Evolutionary conservation across 2,888 invertebrate genomes (phyloP).

Genomic region (Tipula helvola): DNA sequence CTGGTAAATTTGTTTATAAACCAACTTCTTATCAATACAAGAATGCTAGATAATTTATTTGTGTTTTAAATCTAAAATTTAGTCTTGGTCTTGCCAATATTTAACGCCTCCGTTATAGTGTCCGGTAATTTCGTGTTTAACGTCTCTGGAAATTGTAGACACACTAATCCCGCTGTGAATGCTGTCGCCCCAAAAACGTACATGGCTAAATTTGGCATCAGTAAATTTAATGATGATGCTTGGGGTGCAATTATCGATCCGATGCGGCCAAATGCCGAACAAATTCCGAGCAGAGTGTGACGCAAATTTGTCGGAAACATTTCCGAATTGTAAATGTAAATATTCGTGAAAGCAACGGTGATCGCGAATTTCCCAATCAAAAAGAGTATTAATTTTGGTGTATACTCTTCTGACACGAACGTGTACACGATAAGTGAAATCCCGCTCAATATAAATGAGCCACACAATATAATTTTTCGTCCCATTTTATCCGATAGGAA

Average conservation of each 20-base stretch:
- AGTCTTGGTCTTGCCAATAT: constrained; percentile 19
- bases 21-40: no score
- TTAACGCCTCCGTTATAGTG: constrained; percentile 41
- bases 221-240: constrained; percentile 41
- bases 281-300: constrained; percentile 51
- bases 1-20: no score
- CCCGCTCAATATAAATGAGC: constrained; percentile 44
- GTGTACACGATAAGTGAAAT: constrained; percentile 26
- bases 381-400: constrained; percentile 29
- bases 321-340: constrained; percentile 58
- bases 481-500: constrained; percentile 50
- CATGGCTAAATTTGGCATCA: constrained; percentile 32
- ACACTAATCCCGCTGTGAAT: constrained; percentile 38
- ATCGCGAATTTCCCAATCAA: constrained; percentile 52
- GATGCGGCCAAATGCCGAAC: constrained; percentile 54
- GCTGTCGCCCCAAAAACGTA: constrained; percentile 42
- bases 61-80: no score
- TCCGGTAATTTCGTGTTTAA: constrained; percentile 41
- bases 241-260: constrained; percentile 60
- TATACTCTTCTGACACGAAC: constrained; percentile 23
- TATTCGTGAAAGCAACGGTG: constrained; percentile 50
- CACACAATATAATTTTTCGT: constrained; percentile 45
- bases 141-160: constrained; percentile 44
- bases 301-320: constrained; percentile 56
- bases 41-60: no score